Conservation (phyloP, 1,140 invertebrate genomes). For the Ostrea edulis region DNA sequence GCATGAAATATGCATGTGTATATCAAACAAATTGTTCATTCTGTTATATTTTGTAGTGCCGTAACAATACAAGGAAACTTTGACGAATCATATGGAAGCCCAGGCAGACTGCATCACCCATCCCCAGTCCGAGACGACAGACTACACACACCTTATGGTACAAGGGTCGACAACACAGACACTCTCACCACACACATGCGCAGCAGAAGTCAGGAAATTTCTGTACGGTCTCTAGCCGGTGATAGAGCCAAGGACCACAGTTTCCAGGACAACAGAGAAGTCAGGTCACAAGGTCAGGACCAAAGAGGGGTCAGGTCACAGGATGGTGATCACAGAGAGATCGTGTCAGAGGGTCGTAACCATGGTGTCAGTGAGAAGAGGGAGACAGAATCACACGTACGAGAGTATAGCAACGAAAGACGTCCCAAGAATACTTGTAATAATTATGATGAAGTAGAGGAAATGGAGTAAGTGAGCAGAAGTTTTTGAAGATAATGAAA, state of each 20-base stretch:
- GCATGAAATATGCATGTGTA: background rate
- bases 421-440: constrained; percentile 10
- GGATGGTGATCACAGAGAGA: background rate
- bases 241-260: background rate
- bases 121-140: background rate
- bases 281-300: background rate
- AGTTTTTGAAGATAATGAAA: background rate
- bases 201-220: constrained; percentile 6
- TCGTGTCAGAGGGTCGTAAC: background rate
- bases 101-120: background rate
- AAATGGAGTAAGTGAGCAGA: background rate
- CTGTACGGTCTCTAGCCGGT: background rate
- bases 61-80: background rate
- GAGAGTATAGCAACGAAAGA: background rate
- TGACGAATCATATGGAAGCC: background rate
- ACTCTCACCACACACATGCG: background rate
- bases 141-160: background rate
- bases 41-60: background rate
- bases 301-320: background rate
- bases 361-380: background rate
- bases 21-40: background rate
- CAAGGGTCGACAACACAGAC: background rate
- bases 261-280: background rate
- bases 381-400: background rate
- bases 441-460: background rate